Base-by-base conservation (phyloP, 2,113 vertebrate species). In the Dendropsophus ebraccatus region DNA sequence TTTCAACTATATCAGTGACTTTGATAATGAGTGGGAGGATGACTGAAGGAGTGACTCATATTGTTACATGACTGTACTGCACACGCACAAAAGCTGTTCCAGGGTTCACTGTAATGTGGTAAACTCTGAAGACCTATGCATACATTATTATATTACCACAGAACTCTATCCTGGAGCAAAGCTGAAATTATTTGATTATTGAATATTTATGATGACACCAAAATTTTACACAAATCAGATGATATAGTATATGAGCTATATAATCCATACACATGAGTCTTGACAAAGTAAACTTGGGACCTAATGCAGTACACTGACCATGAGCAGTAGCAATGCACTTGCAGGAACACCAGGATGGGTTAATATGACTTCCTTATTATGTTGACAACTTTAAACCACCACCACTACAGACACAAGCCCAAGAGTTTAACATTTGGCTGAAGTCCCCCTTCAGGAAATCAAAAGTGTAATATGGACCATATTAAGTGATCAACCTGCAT, bases 11-110 rank as follows among this genome's bases (percentile, higher is more conserved):
- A 80, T 62, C 54, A 41, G 78, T 80, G 56, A 47, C 56, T 81
- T 45, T n/a, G 56, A 81, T 28, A 25, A 30, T 17, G 16, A 65
- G 78, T 81, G 78, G 78, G 78, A 62, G 52, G 14, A 47, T 13
- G 56, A 65, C 21, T 49, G 58, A 62, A 47, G 1, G 78, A 11
- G n/a, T 81, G 78, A 81, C 78, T 81, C 78, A 81, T 62, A 60
- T 81, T 25, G 14, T 62, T 81, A 47, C 13, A 28, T 80, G 32
- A 80, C 56, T 81, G 30, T 14, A 62, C 56, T 81, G 25, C 6
- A 47, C 37, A 81, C 32, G 17, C 14, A 45, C n/a, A 58, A 79
- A 35, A 37, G 52, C 32, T 58, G 74, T 77, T 35, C 21, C 30
- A 56, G 30, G 17, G 30, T 32, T 35, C 25, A 77, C 23, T 28